Evolutionary conservation across 2,888 invertebrate species (phyloP), one percentile per base, ranked within the genome.

Genomic region (Melanostoma scalare): DNA sequence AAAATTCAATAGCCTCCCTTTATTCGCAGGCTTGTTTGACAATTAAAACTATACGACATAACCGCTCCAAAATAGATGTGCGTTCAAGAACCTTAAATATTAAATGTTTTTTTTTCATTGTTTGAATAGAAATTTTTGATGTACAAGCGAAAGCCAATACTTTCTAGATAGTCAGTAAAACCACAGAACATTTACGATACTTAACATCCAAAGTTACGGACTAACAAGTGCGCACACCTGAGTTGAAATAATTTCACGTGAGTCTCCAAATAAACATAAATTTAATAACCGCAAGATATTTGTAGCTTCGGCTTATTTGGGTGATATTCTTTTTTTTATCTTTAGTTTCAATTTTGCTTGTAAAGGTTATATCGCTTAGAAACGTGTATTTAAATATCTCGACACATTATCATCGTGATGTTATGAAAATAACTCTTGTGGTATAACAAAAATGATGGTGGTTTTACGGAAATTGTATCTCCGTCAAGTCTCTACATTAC

Each of bases 391-490:
- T 6, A 50, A 3, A 1, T 31, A 36, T 3, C 20, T 20, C 20
- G 20, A 0, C 2, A 60, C 42, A 60, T 44, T n/a, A 9, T 20
- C 20, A 20, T 20, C 20, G 20, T 1, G 20, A 20, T 20, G 20
- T 20, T 0, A 60, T n/a, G 9, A 38, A 58, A 3, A 60, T 40
- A 63, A 6, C 9, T 8, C 38, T 63, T 38, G 63, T 38, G 63
- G 63, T 63, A 50, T 20, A 20, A 20, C 20, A 20, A 50, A 50
- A n/a, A 6, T 50, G 30, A 6, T 50, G 4, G 61, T 6, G 63
- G 63, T 63, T 50, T 50, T 3, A 38, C 50, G 5, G 63, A 63
- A 63, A 63, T 38, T 30, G 8, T n/a, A 63, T 63, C 63, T 10
- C 30, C n/a, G 36, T 0, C 36, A 50, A 48, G 6, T 42, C 9